A percentile compares a stretch with the other conserved stretches of the same genome.
Evolutionary conservation across 2,113 vertebrate genomes (phyloP).

Genomic region (Callopanchax toddi): DNA sequence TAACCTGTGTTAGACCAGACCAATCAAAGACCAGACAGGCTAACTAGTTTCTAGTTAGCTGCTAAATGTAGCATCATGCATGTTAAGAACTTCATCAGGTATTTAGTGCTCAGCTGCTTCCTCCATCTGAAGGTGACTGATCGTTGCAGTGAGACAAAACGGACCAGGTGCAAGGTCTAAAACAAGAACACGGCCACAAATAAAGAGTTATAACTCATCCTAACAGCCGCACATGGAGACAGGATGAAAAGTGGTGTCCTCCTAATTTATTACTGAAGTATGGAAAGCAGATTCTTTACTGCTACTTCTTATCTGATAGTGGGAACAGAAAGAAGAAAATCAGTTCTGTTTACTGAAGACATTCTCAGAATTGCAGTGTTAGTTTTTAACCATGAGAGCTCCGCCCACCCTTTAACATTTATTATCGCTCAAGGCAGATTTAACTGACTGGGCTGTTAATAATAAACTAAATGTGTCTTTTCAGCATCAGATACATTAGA

Average conservation of each 20-base stretch:
- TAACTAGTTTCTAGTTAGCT: too few species aligned
- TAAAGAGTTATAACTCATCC: neutral
- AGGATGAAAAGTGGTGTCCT: too few species aligned
- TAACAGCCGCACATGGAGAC: neutral
- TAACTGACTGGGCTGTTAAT: neutral
- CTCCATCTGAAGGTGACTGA: neutral
- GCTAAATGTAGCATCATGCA: too few species aligned
- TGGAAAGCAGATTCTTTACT: neutral
- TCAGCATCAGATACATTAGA: neutral
- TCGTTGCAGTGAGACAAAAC: neutral
- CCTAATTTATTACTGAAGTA: neutral
- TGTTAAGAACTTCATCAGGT: neutral
- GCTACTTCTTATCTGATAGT: neutral
- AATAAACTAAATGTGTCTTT: neutral
- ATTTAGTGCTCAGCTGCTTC: neutral
- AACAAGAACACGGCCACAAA: neutral
- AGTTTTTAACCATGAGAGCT: neutral
- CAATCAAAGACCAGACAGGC: too few species aligned
- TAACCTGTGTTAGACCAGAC: too few species aligned
- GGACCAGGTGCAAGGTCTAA: too few species aligned
- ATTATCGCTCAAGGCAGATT: neutral
- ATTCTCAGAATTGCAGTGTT: neutral
- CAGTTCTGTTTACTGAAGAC: neutral
- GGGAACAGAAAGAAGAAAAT: neutral
- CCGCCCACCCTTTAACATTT: neutral